Evolutionary conservation across 2,113 vertebrate species (phyloP), one percentile per base, ranked within the genome.

Genomic region (Abramis brama): DNA sequence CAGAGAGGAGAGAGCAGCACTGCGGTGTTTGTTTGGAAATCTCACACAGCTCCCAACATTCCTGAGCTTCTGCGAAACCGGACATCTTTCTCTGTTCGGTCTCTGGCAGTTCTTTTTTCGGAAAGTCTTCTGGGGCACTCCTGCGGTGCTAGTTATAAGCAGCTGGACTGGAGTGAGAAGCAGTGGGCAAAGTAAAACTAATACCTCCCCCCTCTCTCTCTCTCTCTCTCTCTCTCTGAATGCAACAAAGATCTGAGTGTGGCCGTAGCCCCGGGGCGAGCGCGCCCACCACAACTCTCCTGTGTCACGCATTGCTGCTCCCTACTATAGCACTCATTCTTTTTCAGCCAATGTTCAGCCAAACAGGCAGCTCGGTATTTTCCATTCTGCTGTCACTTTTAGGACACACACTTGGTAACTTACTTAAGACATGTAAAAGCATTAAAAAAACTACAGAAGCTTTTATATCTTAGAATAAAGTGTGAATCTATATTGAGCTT

Each of bases 161-260:
- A 93, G 93, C 93, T 94, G 94, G 92, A 91, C 93, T 94, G 93
- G 91, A 91, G 91, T 93, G 89, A 91, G 89, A 94, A 39, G 19
- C 66, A 83, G 47, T 57, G 30, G 91, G 92, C 91, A 91, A 90
- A 90, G 94, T 92, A 93, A 94, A 89, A 90, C 90, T 94, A 94
- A 95, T 94, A 93, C 91, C 91, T 89, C n/a, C 90, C 23, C 70
- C 17, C 21, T 45, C 92, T 90, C 66, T 60, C 27, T 19, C 86
- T 88, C 93, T 92, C 92, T 50, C 50, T 52, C 50, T 52, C 50
- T 52, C 50, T 52, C 88, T 94, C 94, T 92, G 91, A 92, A 93
- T 92, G 95, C 94, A 94, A 96, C 94, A 96, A 96, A 96, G 94
- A 92, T 93, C 90, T 85, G 93, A 95, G 94, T 94, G 94, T 94